Base-by-base conservation (phyloP, 2,888 invertebrate genomes). In the Microdon myrmicae region DNA sequence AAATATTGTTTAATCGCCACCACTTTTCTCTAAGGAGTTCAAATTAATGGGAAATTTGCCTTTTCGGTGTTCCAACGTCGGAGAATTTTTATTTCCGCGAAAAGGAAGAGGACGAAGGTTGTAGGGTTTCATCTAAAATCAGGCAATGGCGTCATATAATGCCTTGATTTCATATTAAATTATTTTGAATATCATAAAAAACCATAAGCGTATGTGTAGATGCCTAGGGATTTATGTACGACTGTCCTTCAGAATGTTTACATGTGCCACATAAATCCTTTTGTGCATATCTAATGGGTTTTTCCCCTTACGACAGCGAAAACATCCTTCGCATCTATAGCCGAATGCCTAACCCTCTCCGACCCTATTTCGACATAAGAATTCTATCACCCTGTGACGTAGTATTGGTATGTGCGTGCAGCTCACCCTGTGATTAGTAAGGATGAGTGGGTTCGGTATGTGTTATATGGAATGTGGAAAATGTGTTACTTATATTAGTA, bases 111-210 rank as follows among this genome's bases (percentile, higher is more conserved):
- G n/a, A n/a, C n/a, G n/a, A n/a, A n/a, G n/a, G n/a, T n/a, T n/a
- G n/a, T n/a, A n/a, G n/a, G n/a, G n/a, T n/a, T n/a, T n/a, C n/a
- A n/a, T n/a, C n/a, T n/a, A n/a, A n/a, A n/a, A n/a, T n/a, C n/a
- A n/a, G n/a, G n/a, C n/a, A n/a, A n/a, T n/a, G n/a, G n/a, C n/a
- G n/a, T n/a, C n/a, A n/a, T n/a, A n/a, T n/a, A n/a, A n/a, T n/a
- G n/a, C n/a, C n/a, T n/a, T 64, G 64, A 58, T 64, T 56, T 61
- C 43, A 39, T 56, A 45, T 64, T 56, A 51, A 64, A 64, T 56
- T 35, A 64, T 58, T 56, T 56, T 56, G 56, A 64, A 64, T 61
- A 56, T 41, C 38, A 61, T 45, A 49, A 14, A 59, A 12, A 41
- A 29, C 26, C 43, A 22, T 35, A 14, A 32, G 29, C 26, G 31